These are phyloP conservation scores for Didymodactylos carnosus DNA, from an alignment of 2,888 invertebrate species.

Conservation along the genomic window DNA sequence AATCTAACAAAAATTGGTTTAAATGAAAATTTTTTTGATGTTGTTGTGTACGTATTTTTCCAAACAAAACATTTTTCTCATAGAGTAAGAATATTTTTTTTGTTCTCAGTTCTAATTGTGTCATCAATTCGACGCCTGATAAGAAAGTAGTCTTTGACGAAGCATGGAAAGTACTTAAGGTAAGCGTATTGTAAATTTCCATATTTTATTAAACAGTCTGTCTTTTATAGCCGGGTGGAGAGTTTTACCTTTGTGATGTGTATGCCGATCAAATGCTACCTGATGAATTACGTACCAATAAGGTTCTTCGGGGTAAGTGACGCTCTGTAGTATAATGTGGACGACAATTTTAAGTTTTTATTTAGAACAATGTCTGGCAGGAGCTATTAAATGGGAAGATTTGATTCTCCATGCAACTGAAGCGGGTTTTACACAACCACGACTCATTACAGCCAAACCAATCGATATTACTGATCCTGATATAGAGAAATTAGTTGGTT, in stretches of 20 bases:
- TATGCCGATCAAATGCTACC: conserved; percentile 23
- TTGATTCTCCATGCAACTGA: conserved; percentile 20
- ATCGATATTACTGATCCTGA: conserved; percentile 20
- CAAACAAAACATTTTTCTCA: background rate
- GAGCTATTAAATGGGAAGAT: conserved; percentile 25
- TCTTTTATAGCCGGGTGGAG: conserved; percentile 20
- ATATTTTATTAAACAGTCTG: background rate
- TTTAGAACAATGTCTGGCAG: conserved; percentile 26
- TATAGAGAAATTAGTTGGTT: conserved; percentile 21
- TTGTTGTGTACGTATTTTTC: conserved; percentile 20
- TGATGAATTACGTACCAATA: conserved; percentile 21
- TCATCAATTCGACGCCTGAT: conserved; percentile 25
- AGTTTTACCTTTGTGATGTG: conserved; percentile 28
- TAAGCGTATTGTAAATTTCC: conserved; percentile 12
- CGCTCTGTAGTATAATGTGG: too few species aligned
- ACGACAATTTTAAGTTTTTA: too few species aligned
- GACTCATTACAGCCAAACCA: conserved; percentile 21
- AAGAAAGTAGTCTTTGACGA: conserved; percentile 23
- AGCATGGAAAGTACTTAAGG: conserved; percentile 25
- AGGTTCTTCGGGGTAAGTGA: conserved; percentile 25
- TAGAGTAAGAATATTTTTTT: background rate
- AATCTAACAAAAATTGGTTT: conserved; percentile 22
- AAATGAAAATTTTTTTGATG: conserved; percentile 21
- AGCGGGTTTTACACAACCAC: conserved; percentile 23
- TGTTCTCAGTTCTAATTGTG: conserved; percentile 26